phyloP scores from a whole-genome alignment of 2,113 vertebrate genomes.

The Pterocles gutturalis region DNA sequence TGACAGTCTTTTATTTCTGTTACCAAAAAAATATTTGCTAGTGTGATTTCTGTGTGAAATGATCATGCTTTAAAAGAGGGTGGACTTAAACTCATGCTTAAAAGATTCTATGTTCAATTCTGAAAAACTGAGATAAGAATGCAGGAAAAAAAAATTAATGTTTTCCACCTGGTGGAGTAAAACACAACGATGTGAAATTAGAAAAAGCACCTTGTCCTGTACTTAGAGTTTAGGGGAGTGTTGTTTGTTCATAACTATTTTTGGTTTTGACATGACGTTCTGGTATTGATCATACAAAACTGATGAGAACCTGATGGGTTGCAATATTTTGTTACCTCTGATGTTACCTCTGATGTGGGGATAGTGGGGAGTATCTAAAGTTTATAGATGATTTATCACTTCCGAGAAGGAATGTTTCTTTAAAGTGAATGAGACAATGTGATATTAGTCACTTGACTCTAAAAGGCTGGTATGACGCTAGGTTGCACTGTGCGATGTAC shows the following conservation, averaged over 20 bases:
- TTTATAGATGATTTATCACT: slow-evolving; percentile 38
- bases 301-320: slow-evolving; percentile 51
- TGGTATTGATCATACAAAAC: slow-evolving; percentile 45
- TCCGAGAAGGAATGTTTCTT: slow-evolving; percentile 69
- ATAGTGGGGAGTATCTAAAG: slow-evolving; percentile 18
- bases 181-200: slow-evolving; percentile 51
- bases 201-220: slow-evolving; percentile 62
- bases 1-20: slow-evolving; percentile 67
- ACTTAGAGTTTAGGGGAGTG: slow-evolving; percentile 67
- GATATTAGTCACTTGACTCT: slow-evolving; percentile 60
- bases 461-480: slow-evolving; percentile 25
- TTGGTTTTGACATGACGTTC: slow-evolving; percentile 32
- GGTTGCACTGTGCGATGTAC: slow-evolving; percentile 55
- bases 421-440: slow-evolving; percentile 10
- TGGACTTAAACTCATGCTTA: slow-evolving; percentile 36
- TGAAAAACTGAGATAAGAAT: neutral
- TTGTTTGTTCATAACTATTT: slow-evolving; percentile 21
- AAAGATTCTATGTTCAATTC: neutral
- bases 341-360: slow-evolving; percentile 11
- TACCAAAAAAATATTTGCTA: neutral
- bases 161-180: slow-evolving; percentile 37
- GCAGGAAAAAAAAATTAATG: neutral
- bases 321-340: slow-evolving; percentile 19
- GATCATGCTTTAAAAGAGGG: neutral
- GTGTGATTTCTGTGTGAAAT: slow-evolving; percentile 40